A percentile compares a stretch with the other conserved stretches of the same genome.
Evolutionary conservation across 2,113 vertebrate genomes (phyloP).

Genomic region (Bubo scandiacus): DNA sequence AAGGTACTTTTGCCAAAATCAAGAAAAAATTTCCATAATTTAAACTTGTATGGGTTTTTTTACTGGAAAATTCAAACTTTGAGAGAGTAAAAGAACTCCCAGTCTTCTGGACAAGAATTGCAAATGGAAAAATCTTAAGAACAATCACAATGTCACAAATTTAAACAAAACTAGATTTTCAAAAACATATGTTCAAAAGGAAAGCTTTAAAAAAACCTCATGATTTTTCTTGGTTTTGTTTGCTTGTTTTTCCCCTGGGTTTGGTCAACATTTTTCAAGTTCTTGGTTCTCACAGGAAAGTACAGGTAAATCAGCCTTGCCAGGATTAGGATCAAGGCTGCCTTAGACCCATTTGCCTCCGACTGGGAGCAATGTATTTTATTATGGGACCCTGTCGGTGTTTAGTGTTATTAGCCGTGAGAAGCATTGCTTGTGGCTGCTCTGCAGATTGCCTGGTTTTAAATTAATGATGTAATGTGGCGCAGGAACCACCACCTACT

Average conservation of each 20-base stretch:
- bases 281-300: not conserved
- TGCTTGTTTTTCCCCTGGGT: not conserved
- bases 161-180: not conserved
- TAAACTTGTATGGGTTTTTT: not conserved
- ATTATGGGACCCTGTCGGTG: not conserved
- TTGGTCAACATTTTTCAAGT: not conserved
- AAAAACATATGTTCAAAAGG: not conserved
- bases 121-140: not conserved
- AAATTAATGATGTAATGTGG: not conserved
- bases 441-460: conserved; percentile 1
- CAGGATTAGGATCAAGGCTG: not conserved
- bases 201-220: not conserved
- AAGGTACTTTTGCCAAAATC: not conserved
- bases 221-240: not conserved
- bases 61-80: not conserved
- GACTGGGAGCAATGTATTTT: not conserved
- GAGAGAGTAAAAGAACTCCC: not conserved
- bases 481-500: not conserved
- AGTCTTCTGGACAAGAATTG: not conserved
- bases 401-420: not conserved
- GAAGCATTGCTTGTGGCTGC: not conserved
- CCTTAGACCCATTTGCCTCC: not conserved
- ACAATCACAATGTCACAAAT: not conserved
- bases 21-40: not conserved
- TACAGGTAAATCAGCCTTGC: not conserved